phyloP scores from a whole-genome alignment of 2,888 invertebrate species.

The Molorchus minor region DNA sequence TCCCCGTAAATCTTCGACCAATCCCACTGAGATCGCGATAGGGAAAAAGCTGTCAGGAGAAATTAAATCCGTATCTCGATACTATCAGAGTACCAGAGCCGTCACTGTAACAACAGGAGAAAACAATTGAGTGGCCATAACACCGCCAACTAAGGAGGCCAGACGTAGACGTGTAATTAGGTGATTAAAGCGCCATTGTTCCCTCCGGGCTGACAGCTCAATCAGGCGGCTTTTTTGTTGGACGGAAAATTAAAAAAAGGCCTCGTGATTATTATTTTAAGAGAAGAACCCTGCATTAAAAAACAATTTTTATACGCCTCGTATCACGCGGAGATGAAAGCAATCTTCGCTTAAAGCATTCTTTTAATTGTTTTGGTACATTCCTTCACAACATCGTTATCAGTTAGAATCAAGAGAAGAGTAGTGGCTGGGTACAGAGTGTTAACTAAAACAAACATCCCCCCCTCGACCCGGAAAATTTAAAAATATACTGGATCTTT shows the following conservation, averaged over 20 bases:
- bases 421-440: too few relatives aligned
- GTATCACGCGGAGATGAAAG: conserved; percentile 42
- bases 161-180: conserved; percentile 62
- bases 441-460: too few relatives aligned
- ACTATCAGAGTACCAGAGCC: conserved; percentile 29
- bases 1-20: conserved; percentile 34
- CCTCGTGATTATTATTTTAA: conserved; percentile 59
- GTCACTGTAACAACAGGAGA: conserved; percentile 43
- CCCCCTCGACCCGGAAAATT: too few relatives aligned
- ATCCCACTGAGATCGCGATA: conserved; percentile 34
- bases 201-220: conserved; percentile 62
- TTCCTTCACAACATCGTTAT: not conserved
- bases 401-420: too few relatives aligned
- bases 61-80: conserved; percentile 46
- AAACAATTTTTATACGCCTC: conserved; percentile 59
- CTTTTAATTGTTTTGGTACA: conserved; percentile 8
- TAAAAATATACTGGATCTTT: too few relatives aligned
- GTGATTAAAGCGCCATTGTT: conserved; percentile 62
- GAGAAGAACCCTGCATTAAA: conserved; percentile 59
- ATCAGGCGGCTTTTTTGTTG: conserved; percentile 60
- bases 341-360: conserved; percentile 12
- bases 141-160: conserved; percentile 57
- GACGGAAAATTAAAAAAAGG: conserved; percentile 46
- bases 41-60: conserved; percentile 35
- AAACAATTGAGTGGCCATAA: conserved; percentile 57